Conservation (phyloP, 30 jellyfish, hydroid and myxozoan genomes). For the Aurelia coerulea region DNA sequence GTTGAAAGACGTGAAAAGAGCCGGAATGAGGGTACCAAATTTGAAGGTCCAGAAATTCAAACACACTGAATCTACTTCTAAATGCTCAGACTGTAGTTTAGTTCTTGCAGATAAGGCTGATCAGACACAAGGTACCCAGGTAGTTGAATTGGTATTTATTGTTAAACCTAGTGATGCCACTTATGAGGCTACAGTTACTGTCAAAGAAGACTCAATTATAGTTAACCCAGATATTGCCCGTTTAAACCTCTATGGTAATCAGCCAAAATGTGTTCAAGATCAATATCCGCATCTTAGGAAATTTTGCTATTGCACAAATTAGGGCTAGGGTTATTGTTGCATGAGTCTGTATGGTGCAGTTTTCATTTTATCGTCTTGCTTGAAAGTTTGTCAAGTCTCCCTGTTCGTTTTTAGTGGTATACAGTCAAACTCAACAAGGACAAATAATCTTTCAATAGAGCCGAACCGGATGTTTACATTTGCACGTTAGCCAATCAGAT, state of each 20-base stretch:
- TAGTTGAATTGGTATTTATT: slow-evolving; percentile 5
- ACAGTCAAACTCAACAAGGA: too few relatives aligned
- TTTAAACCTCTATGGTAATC: slow-evolving; percentile 55
- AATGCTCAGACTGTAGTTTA: background rate
- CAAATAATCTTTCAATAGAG: too few relatives aligned
- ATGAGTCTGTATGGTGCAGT: too few relatives aligned
- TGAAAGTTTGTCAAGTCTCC: too few relatives aligned
- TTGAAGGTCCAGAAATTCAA: background rate
- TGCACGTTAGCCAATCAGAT: too few relatives aligned
- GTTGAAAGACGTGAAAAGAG: slow-evolving; percentile 14
- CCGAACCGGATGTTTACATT: too few relatives aligned
- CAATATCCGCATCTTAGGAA: slow-evolving; percentile 42
- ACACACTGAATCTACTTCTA: background rate
- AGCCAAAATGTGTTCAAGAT: slow-evolving; percentile 62
- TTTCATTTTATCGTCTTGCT: too few relatives aligned
- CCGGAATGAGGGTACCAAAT: slow-evolving; percentile 14
- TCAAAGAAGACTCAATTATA: background rate
- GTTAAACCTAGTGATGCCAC: slow-evolving; percentile 45
- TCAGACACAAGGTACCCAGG: background rate
- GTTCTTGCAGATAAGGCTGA: background rate
- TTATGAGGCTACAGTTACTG: slow-evolving; percentile 24
- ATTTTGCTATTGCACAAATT: slow-evolving; percentile 43
- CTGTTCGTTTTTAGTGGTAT: too few relatives aligned
- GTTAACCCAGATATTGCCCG: slow-evolving; percentile 54
- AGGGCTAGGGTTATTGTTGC: background rate